Evolutionary conservation across 2,113 vertebrate species (phyloP), one percentile per base, ranked within the genome.

Genomic region (Corythoichthys intestinalis): DNA sequence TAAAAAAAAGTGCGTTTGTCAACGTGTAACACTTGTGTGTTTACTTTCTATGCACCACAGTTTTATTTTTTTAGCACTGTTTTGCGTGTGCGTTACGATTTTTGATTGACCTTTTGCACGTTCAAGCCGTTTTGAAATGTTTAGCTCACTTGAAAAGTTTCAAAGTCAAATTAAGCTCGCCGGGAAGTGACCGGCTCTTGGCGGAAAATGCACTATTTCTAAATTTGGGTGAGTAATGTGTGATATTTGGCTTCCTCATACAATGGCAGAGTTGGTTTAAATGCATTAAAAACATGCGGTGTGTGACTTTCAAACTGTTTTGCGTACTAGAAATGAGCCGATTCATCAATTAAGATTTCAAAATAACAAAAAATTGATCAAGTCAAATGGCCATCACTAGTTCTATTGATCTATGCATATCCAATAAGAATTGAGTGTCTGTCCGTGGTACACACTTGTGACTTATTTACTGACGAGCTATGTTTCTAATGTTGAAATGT

Each of bases 21-120:
- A 34, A 41, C 17, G 2, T 17, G 28, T 70, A 54, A 17, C 13
- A 59, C 53, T 63, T 7, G 57, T 60, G 58, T 70, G 64, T 82
- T 76, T 79, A 81, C 73, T 71, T 78, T 83, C 89, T 92, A 93
- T 91, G 92, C 90, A 91, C 86, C 82, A 73, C 80, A 71, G 60
- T 70, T 81, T 72, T 75, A 78, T 71, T 71, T 72, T 49, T 74
- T 83, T 44, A 41, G 72, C 73, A 70, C 67, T 70, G 66, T 75
- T 60, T 82, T 69, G 20, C 65, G 59, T n/a, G 38, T n/a, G 59
- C 7, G 38, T 44, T 37, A 6, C 13, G 14, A 13, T 7, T 9
- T 34, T 35, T 1, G 13, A 50, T 50, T 28, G 41, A 28, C 49
- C 28, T 2, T 73, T 46, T 48, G 7, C 68, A 44, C 39, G 67